Conservation (phyloP, 2,797 vertebrate species). For the Ispidina lecontei region DNA sequence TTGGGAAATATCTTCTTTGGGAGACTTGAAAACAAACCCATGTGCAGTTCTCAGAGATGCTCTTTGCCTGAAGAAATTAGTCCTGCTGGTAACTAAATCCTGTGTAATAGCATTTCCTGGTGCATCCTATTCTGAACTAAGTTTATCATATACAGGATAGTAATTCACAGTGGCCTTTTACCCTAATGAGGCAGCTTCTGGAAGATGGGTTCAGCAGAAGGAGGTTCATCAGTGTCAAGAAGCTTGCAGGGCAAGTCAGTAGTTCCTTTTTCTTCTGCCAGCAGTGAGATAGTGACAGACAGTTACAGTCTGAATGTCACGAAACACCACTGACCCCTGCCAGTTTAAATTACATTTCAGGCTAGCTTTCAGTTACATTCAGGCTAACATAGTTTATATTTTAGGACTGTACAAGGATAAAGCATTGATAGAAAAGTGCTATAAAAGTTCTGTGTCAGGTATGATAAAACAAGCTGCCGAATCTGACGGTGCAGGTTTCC, state of each 20-base stretch:
- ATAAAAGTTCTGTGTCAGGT: neutral
- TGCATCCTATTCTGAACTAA: neutral
- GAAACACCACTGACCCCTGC: neutral
- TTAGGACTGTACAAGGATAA: neutral
- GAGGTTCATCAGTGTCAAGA: neutral
- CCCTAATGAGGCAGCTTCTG: neutral
- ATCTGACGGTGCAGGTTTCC: neutral
- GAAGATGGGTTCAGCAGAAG: neutral
- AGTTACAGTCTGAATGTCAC: neutral
- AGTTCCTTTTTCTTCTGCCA: neutral
- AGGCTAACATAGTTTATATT: neutral
- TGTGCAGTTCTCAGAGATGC: neutral
- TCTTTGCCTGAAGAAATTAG: neutral
- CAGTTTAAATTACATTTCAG: neutral
- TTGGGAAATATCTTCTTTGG: neutral
- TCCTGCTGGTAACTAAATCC: neutral
- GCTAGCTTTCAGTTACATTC: neutral
- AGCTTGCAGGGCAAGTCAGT: neutral
- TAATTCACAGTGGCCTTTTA: neutral
- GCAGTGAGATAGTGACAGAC: neutral
- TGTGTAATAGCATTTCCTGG: neutral
- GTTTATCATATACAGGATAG: neutral
- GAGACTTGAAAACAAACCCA: neutral
- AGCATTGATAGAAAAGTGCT: neutral
- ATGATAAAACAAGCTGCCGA: neutral